Conservation (phyloP, 2,888 invertebrate genomes). For the Thyatira batis region DNA sequence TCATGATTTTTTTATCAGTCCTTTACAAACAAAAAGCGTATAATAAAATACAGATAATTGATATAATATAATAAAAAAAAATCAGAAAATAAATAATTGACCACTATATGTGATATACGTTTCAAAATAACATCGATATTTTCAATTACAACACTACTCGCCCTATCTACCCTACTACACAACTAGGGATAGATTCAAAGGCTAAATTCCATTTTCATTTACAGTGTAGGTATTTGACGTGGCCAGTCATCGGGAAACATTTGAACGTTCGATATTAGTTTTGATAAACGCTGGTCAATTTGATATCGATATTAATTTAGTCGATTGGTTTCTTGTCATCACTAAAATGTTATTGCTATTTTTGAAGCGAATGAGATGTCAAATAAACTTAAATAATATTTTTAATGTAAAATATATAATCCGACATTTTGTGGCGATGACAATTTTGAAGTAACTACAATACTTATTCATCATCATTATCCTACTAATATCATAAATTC, state of each 20-base stretch:
- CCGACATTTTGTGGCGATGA: background rate
- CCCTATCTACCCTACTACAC: background rate
- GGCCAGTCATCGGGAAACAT: background rate
- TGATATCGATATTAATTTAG: background rate
- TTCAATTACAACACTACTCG: background rate
- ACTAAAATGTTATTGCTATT: too few relatives aligned
- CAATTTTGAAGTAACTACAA: too few relatives aligned
- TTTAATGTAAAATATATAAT: too few relatives aligned
- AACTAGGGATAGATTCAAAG: background rate
- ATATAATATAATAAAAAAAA: too few relatives aligned
- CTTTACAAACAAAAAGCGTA: too few relatives aligned
- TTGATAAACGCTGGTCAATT: background rate
- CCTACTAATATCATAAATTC: background rate
- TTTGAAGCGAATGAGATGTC: too few relatives aligned
- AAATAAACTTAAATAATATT: too few relatives aligned
- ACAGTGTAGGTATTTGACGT: background rate
- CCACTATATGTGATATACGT: too few relatives aligned
- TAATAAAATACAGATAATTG: too few relatives aligned
- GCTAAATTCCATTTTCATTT: background rate
- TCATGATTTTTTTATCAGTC: too few relatives aligned
- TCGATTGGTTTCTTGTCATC: background rate
- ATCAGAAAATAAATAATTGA: too few relatives aligned
- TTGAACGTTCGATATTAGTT: background rate
- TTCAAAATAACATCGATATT: background rate
- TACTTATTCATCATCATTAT: background rate